Evolutionary conservation across 2,113 vertebrate species (phyloP).

Genomic region (Rhynchopsitta pachyrhyncha): DNA sequence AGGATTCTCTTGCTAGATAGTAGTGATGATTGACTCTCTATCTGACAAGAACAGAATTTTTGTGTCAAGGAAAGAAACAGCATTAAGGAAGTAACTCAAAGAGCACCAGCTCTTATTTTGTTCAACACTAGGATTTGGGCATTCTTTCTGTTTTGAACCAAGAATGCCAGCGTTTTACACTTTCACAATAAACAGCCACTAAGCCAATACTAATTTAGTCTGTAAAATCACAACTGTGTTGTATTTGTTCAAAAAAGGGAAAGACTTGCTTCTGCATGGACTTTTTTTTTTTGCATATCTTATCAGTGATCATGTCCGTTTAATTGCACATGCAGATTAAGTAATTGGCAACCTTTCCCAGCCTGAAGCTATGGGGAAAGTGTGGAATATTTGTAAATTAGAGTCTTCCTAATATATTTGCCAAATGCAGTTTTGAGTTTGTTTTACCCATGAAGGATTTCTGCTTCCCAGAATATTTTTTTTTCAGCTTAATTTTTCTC

Average conservation of each 20-base stretch:
- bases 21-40: conserved; percentile 30
- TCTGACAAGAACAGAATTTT: conserved; percentile 56
- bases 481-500: not conserved
- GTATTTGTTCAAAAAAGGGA: not conserved
- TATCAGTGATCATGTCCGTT: not conserved
- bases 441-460: not conserved
- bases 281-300: not conserved
- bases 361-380: not conserved
- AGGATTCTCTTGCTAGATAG: conserved; percentile 56
- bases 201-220: not conserved
- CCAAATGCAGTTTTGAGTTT: not conserved
- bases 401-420: conserved; percentile 35
- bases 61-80: not conserved
- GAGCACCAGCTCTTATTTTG: not conserved
- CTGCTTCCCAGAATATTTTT: not conserved
- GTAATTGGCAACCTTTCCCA: not conserved
- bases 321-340: conserved; percentile 20
- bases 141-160: not conserved
- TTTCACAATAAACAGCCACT: not conserved
- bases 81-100: not conserved
- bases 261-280: not conserved
- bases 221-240: not conserved
- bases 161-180: not conserved
- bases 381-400: not conserved
- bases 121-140: not conserved